phyloP scores from a whole-genome alignment of 2,797 vertebrate species.

The Onychomys arenicola region DNA sequence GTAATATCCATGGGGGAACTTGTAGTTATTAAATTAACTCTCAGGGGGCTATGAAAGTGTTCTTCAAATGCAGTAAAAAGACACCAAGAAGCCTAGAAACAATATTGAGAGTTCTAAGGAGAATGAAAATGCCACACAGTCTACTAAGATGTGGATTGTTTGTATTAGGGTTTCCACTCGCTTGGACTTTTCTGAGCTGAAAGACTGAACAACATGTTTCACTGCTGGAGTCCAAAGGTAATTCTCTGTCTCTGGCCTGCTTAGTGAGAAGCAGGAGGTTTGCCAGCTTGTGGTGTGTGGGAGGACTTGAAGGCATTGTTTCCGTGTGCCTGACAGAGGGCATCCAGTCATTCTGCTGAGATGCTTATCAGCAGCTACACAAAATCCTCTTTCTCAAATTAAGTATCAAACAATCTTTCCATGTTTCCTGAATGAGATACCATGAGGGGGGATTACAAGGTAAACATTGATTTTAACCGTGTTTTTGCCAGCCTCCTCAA shows the following conservation, averaged over 20 bases:
- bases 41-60: slow-evolving; percentile 28
- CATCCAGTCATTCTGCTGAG: not conserved
- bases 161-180: not conserved
- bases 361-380: not conserved
- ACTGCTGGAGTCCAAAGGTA: not conserved
- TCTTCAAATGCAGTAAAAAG: slow-evolving; percentile 56
- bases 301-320: not conserved
- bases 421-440: not conserved
- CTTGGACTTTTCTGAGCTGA: slow-evolving; percentile 2
- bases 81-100: slow-evolving; percentile 50
- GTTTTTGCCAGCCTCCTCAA: not conserved
- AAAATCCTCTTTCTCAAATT: not conserved
- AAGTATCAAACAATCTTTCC: not conserved
- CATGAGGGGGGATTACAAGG: not conserved
- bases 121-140: slow-evolving; percentile 6
- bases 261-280: rapidly evolving
- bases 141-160: not conserved
- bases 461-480: not conserved
- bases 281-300: rapidly evolving
- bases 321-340: not conserved
- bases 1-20: slow-evolving; percentile 48
- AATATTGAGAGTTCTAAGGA: slow-evolving; percentile 51
- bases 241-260: not conserved
- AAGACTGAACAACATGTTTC: not conserved
- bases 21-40: slow-evolving; percentile 61